Percentiles rank a stretch among this genome's conserved stretches.
phyloP scores from a whole-genome alignment of 2,888 invertebrate genomes.

The Troides helena region DNA sequence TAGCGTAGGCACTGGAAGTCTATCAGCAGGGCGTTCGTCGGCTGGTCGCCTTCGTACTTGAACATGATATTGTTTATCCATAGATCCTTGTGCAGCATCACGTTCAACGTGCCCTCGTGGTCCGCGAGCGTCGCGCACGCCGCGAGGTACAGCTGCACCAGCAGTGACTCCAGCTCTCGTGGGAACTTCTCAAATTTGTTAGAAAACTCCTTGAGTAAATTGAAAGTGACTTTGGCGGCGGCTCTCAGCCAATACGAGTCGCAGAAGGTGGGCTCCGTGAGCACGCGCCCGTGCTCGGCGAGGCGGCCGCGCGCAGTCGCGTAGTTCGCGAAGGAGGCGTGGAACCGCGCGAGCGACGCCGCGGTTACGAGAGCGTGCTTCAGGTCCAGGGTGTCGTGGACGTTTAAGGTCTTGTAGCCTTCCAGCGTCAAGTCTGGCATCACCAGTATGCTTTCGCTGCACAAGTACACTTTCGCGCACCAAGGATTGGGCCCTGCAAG shows the following conservation, averaged over 20 bases:
- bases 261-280: slow-evolving; percentile 50
- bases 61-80: slow-evolving; percentile 71
- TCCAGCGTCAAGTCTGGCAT: slow-evolving; percentile 58
- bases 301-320: slow-evolving; percentile 41
- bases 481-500: slow-evolving; percentile 51
- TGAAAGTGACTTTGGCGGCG: slow-evolving; percentile 52
- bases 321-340: slow-evolving; percentile 59
- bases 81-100: slow-evolving; percentile 62
- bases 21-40: slow-evolving; percentile 53
- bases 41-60: slow-evolving; percentile 48
- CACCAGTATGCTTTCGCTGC: slow-evolving; percentile 54
- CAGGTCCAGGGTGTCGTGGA: slow-evolving; percentile 46
- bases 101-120: slow-evolving; percentile 52
- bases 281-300: slow-evolving; percentile 43
- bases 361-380: slow-evolving; percentile 46
- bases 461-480: slow-evolving; percentile 52
- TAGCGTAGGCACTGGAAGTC: slow-evolving; percentile 65
- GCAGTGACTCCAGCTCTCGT: slow-evolving; percentile 43
- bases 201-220: slow-evolving; percentile 53
- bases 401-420: slow-evolving; percentile 50
- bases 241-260: slow-evolving; percentile 55
- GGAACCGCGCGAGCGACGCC: slow-evolving; percentile 57
- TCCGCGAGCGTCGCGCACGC: slow-evolving; percentile 51
- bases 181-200: slow-evolving; percentile 40
- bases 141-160: slow-evolving; percentile 43